These are phyloP conservation scores for Lissocephala sabroskyi DNA, from an alignment of 2,888 invertebrate species.

Conservation along the genomic window DNA sequence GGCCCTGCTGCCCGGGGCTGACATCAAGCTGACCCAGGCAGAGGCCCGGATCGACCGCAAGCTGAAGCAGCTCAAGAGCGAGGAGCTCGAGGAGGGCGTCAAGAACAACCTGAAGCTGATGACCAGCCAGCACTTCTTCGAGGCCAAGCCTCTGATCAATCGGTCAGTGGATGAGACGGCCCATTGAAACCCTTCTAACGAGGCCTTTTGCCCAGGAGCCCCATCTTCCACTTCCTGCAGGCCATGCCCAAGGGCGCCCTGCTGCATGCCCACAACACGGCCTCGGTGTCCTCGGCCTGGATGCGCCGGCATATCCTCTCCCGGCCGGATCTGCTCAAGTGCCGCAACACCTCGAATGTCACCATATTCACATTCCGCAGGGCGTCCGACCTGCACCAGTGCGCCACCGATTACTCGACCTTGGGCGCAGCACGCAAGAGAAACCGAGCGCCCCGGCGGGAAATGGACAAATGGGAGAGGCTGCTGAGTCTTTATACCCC, in stretches of 20 bases:
- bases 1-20: too few relatives aligned
- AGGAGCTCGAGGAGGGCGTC: neutral
- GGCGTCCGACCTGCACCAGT: constrained; percentile 26
- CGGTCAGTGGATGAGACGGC: constrained; percentile 74
- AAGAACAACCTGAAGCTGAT: neutral
- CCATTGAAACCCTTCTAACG: too few relatives aligned
- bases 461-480: constrained; percentile 71
- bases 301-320: constrained; percentile 73
- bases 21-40: too few relatives aligned
- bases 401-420: too few relatives aligned
- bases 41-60: neutral
- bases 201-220: too few relatives aligned
- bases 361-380: constrained; percentile 38
- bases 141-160: constrained; percentile 73
- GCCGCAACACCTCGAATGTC: constrained; percentile 25
- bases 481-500: constrained; percentile 75
- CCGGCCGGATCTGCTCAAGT: constrained; percentile 53
- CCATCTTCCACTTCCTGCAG: too few relatives aligned
- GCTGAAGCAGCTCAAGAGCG: neutral
- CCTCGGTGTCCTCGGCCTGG: constrained; percentile 73
- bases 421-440: too few relatives aligned
- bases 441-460: too few relatives aligned
- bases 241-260: constrained; percentile 75
- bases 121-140: constrained; percentile 72
- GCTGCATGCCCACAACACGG: constrained; percentile 74